Percentiles rank a stretch among this genome's conserved stretches.
These are phyloP conservation scores for Chloropsis cyanopogon DNA, from an alignment of 2,113 vertebrate species.

Conservation along the genomic window DNA sequence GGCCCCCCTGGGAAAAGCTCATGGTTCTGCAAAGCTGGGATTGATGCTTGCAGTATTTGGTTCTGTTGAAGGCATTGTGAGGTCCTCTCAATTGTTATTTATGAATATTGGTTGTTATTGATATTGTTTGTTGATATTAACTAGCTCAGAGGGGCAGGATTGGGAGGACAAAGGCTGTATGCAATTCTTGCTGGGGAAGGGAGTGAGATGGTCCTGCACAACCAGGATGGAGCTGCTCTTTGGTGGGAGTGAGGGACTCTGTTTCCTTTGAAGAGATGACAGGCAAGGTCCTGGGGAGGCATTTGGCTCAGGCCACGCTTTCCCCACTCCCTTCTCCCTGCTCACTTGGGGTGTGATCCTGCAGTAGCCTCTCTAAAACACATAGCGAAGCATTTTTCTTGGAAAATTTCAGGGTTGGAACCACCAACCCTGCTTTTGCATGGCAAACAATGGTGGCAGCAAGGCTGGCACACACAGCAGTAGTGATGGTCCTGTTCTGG, in stretches of 20 bases:
- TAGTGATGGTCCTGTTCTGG: not conserved
- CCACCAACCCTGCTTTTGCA: not conserved
- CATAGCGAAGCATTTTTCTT: not conserved
- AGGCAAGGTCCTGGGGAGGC: not conserved
- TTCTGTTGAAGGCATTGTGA: not conserved
- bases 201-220: not conserved
- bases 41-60: accelerated
- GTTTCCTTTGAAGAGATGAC: not conserved
- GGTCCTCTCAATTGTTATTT: not conserved
- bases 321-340: not conserved
- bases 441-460: not conserved
- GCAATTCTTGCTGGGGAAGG: not conserved
- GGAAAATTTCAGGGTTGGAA: too few species aligned
- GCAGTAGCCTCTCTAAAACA: not conserved
- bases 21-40: not conserved
- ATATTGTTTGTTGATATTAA: not conserved
- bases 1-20: not conserved
- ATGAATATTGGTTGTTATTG: not conserved
- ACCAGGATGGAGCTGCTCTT: not conserved
- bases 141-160: not conserved
- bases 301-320: accelerated
- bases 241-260: not conserved
- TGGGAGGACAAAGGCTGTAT: not conserved
- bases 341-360: not conserved
- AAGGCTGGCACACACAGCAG: not conserved